phyloP scores from a whole-genome alignment of 2,113 vertebrate genomes.

The Corythaeola cristata region DNA sequence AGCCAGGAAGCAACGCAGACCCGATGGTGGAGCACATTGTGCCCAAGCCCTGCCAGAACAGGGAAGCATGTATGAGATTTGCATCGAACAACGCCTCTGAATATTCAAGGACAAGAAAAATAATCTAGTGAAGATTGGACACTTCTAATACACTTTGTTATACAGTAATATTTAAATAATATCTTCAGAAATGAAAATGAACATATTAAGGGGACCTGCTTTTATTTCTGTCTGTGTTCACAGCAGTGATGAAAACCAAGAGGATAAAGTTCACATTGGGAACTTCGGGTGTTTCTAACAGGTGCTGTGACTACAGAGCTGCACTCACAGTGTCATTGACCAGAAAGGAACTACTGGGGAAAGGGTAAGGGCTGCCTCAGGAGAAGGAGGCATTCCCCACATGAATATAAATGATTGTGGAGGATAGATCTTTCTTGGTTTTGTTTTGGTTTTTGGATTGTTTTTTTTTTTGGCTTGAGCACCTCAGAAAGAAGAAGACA shows the following conservation, averaged over 20 bases:
- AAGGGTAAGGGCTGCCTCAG: not conserved
- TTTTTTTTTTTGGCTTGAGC: not conserved
- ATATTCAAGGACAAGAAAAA: not conserved
- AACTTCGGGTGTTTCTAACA: not conserved
- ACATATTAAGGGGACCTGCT: not conserved
- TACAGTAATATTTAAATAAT: not conserved
- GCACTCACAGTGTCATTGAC: rapidly evolving
- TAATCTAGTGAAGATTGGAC: not conserved
- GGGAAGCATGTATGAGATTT: rapidly evolving
- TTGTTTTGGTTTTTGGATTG: not conserved
- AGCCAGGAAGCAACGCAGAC: not conserved
- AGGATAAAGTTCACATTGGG: not conserved
- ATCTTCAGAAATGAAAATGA: not conserved
- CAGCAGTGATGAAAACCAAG: not conserved
- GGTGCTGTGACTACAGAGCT: not conserved
- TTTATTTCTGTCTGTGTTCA: not conserved
- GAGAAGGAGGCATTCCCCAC: not conserved
- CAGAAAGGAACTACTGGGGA: not conserved
- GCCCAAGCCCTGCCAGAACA: not conserved
- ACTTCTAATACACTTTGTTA: not conserved
- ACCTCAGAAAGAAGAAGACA: not conserved
- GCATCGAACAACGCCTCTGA: not conserved
- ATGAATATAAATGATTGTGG: not conserved
- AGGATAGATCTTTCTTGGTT: not conserved
- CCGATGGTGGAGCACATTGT: rapidly evolving